Evolutionary conservation across 2,888 invertebrate genomes (phyloP), one percentile per base, ranked within the genome.

Genomic region (Hemicrepidius hirtus): DNA sequence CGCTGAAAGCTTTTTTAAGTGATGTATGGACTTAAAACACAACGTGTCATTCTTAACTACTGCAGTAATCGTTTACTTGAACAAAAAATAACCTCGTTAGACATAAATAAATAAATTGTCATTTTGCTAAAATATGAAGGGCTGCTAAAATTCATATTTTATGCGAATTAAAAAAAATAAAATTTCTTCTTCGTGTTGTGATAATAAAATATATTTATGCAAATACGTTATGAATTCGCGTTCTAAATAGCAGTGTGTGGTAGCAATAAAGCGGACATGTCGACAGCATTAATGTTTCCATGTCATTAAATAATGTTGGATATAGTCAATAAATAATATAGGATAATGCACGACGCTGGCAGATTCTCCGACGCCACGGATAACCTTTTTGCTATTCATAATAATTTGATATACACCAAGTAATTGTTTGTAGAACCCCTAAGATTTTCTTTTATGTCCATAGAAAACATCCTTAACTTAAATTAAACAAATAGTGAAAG

Each of bases 1-100:
- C 37, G 60, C 41, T 60, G 60, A 60, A 60, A 60, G 60, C 60
- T 60, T 60, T 60, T 44, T 60, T 44, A 60, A 60, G 41, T 60
- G 60, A 60, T 60, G 44, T 60, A 60, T 60, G 28, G 41, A 21
- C 28, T 60, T 60, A 44, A 60, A 60, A 60, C 28, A 37, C 13
- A 20, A 44, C 24, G 60, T 44, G 60, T 24, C 41, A 24, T 60
- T 41, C 24, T 60, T 60, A 57, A 57, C 37, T 57, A 37, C 5
- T 37, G 4, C 24, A 16, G n/a, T 20, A 9, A 28, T 28, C 18
- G 53, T 16, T 46, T 46, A 16, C 6, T 18, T 6, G 18, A 46
- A 16, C 20, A 1, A 1, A 18, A n/a, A 20, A 18, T 46, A 3
- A 3, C 13, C 6, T 1, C 16, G 3, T 46, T 46, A 46, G 0